A percentile compares a stretch with the other conserved stretches of the same genome.
Evolutionary conservation across 2,797 vertebrate genomes (phyloP).

Genomic region (Xiphophorus birchmanni): DNA sequence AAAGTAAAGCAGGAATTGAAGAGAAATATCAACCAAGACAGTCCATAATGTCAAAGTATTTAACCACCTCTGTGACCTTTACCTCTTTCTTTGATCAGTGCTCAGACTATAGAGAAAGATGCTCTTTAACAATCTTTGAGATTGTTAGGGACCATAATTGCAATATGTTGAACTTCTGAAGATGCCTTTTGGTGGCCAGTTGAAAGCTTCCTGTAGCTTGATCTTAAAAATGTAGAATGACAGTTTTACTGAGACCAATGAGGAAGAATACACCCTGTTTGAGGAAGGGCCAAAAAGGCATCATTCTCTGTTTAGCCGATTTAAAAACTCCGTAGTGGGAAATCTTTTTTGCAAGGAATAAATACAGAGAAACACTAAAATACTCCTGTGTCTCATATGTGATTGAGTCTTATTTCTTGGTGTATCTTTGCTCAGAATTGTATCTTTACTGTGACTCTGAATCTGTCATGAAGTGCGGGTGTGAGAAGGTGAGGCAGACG

Average conservation of each 20-base stretch:
- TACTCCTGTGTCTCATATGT: neutral
- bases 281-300: too few relatives aligned
- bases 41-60: neutral
- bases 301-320: neutral
- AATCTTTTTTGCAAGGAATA: neutral
- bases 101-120: neutral
- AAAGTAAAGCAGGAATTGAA: neutral
- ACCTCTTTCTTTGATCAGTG: neutral
- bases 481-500: too few relatives aligned
- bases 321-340: neutral
- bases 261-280: too few relatives aligned
- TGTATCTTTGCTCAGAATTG: neutral
- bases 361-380: neutral
- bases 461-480: too few relatives aligned
- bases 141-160: neutral
- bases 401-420: neutral
- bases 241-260: neutral
- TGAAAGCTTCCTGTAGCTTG: too few relatives aligned
- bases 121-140: too few relatives aligned
- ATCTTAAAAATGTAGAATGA: neutral
- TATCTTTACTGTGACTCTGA: neutral
- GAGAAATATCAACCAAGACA: neutral
- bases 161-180: neutral
- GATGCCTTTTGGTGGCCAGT: neutral
- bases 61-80: neutral